Evolutionary conservation across 1,140 invertebrate genomes (phyloP).

Genomic region (Liolophura sinensis): DNA sequence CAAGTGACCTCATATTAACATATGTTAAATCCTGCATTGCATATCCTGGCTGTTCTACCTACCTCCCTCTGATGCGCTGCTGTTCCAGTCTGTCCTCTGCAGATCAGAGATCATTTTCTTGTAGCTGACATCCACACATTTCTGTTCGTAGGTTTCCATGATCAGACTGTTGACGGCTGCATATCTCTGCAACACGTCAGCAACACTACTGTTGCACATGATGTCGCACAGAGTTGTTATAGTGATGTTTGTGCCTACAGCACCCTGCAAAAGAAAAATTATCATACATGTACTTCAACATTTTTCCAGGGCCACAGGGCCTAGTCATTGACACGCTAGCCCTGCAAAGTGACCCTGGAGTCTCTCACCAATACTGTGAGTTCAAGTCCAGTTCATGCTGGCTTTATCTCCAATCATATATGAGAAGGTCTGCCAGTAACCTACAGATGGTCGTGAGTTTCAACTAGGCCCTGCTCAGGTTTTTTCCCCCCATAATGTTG

Average conservation of each 20-base stretch:
- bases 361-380: too few species aligned
- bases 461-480: too few species aligned
- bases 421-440: too few species aligned
- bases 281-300: too few species aligned
- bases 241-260: slow-evolving; percentile 71
- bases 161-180: slow-evolving; percentile 75
- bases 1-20: neutral
- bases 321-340: too few species aligned
- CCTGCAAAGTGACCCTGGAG: too few species aligned
- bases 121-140: slow-evolving; percentile 84
- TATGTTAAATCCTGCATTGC: neutral
- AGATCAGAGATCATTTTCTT: slow-evolving; percentile 75
- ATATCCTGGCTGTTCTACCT: slow-evolving; percentile 2
- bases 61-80: slow-evolving; percentile 50
- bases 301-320: too few species aligned
- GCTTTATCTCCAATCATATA: too few species aligned
- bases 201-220: slow-evolving; percentile 68
- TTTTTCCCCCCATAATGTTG: too few species aligned
- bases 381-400: too few species aligned
- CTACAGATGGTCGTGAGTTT: too few species aligned
- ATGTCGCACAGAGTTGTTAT: slow-evolving; percentile 79
- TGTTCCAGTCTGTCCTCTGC: slow-evolving; percentile 70
- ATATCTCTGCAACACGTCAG: slow-evolving; percentile 70
- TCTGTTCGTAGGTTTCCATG: slow-evolving; percentile 70
- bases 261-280: slow-evolving; percentile 46